Conservation (phyloP, 2,888 invertebrate genomes). For the Apamea crenata region DNA sequence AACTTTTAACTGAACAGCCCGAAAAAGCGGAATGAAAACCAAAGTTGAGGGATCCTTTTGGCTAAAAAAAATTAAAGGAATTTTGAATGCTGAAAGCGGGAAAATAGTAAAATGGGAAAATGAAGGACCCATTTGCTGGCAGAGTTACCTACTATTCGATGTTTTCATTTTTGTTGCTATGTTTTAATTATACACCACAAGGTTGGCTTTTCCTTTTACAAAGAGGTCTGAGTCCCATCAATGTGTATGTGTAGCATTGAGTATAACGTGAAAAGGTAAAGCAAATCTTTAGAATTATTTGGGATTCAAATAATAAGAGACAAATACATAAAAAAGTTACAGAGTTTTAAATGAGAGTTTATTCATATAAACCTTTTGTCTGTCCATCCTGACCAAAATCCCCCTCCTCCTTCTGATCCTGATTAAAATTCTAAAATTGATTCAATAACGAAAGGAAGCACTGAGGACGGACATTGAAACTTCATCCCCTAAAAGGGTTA, state of each 20-base stretch:
- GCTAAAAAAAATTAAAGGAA: not conserved
- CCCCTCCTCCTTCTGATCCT: no score
- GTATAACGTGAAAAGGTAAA: not conserved
- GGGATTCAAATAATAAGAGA: no score
- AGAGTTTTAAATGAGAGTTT: no score
- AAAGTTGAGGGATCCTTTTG: constrained; percentile 16
- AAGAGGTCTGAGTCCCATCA: not conserved
- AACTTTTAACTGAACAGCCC: constrained; percentile 17
- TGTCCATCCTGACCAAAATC: not conserved
- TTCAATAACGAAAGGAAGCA: not conserved
- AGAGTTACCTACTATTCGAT: not conserved
- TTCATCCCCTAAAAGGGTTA: not conserved
- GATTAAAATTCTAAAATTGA: not conserved
- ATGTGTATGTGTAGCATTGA: not conserved
- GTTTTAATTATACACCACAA: not conserved
- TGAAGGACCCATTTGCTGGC: not conserved
- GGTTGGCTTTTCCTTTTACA: not conserved
- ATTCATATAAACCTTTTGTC: not conserved
- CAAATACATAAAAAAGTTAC: no score
- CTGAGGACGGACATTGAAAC: not conserved
- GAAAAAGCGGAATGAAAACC: not conserved
- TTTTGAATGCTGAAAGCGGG: not conserved
- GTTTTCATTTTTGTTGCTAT: not conserved
- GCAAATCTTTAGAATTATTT: no score
- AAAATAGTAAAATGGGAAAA: constrained; percentile 17